phyloP scores from a whole-genome alignment of 2,888 invertebrate species.

The Arenicola marina region DNA sequence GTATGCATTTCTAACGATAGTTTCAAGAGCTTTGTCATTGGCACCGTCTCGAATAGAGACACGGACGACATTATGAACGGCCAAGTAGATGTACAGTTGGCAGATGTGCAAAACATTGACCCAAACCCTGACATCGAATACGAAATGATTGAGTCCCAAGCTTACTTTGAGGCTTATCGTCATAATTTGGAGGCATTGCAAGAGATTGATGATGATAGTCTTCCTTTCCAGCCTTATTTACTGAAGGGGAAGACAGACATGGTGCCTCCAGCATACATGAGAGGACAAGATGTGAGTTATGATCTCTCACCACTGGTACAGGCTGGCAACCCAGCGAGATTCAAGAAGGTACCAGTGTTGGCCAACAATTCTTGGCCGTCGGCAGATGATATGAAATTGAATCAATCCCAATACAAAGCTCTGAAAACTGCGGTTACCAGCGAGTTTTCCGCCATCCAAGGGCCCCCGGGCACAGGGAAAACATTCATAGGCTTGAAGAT shows the following conservation, averaged over 20 bases:
- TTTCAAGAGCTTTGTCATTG: slow-evolving; percentile 74
- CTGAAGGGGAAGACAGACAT: slow-evolving; percentile 63
- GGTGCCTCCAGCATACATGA: slow-evolving; percentile 7
- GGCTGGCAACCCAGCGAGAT: not conserved
- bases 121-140: slow-evolving; percentile 13
- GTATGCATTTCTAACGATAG: slow-evolving; percentile 74
- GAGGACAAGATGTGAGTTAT: slow-evolving; percentile 6
- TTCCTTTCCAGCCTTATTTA: slow-evolving; percentile 75
- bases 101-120: slow-evolving; percentile 1
- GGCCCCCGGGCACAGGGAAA: slow-evolving; percentile 43
- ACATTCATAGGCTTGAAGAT: slow-evolving; percentile 41
- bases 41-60: slow-evolving; percentile 63
- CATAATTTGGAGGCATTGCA: slow-evolving; percentile 76
- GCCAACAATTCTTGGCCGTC: slow-evolving; percentile 34
- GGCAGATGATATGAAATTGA: slow-evolving; percentile 32
- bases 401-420: slow-evolving; percentile 41
- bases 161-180: slow-evolving; percentile 82
- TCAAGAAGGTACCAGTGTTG: slow-evolving; percentile 5
- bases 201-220: slow-evolving; percentile 62
- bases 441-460: slow-evolving; percentile 43
- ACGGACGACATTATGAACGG: slow-evolving; percentile 54
- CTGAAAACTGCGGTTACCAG: slow-evolving; percentile 37
- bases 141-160: slow-evolving; percentile 75
- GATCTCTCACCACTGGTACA: not conserved
- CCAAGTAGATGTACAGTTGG: not conserved